Conservation (phyloP, 2,888 invertebrate species). For the Terebella lapidaria region DNA sequence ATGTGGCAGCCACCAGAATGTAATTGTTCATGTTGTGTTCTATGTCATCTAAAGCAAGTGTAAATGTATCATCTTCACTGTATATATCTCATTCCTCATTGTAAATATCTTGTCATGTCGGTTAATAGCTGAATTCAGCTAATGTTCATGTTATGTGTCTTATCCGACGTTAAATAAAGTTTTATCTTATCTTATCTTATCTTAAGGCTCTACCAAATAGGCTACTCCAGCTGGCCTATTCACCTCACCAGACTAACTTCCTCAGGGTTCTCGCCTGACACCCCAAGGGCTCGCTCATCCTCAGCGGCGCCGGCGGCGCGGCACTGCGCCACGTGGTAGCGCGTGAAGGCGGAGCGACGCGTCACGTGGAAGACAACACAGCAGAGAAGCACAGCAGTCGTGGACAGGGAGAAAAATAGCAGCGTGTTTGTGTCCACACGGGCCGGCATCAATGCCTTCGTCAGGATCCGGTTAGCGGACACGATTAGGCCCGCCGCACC, state of each 20-base stretch:
- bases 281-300: constrained; percentile 64
- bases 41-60: too few species aligned
- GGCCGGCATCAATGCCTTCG: constrained; percentile 72
- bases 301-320: constrained; percentile 48
- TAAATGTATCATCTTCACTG: too few species aligned
- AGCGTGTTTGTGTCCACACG: constrained; percentile 73
- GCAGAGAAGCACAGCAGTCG: constrained; percentile 70
- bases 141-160: too few species aligned
- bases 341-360: constrained; percentile 74
- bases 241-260: constrained; percentile 71
- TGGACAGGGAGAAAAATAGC: constrained; percentile 79
- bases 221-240: too few species aligned
- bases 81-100: too few species aligned
- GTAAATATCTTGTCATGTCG: too few species aligned
- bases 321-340: constrained; percentile 73
- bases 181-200: too few species aligned
- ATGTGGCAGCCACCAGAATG: too few species aligned
- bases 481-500: constrained; percentile 84
- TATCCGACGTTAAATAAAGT: too few species aligned
- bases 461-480: constrained; percentile 76
- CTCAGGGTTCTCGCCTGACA: constrained; percentile 71
- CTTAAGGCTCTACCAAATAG: too few species aligned
- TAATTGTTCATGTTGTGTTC: too few species aligned
- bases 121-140: too few species aligned
- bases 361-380: constrained; percentile 73